phyloP scores from a whole-genome alignment of 2,888 invertebrate species.

The Laothoe populi region DNA sequence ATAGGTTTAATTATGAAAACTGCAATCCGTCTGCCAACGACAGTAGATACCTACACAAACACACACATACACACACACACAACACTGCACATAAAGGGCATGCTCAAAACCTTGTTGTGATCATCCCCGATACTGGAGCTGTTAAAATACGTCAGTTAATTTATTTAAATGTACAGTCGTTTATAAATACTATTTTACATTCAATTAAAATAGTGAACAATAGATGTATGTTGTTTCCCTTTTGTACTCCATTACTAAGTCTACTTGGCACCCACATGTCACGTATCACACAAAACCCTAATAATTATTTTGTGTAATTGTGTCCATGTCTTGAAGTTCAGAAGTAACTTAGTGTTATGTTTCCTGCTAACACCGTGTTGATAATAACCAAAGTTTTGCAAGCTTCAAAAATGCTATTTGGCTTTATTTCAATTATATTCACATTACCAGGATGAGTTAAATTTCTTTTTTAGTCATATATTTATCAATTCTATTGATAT shows the following conservation, averaged over 20 bases:
- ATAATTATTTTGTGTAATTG: slow-evolving; percentile 28
- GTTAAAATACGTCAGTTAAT: slow-evolving; percentile 70
- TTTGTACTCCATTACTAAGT: slow-evolving; percentile 46
- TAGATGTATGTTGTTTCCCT: slow-evolving; percentile 62
- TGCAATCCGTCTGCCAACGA: slow-evolving; percentile 21
- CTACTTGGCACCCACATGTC: slow-evolving; percentile 37
- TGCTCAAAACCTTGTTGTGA: slow-evolving; percentile 72
- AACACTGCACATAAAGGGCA: slow-evolving; percentile 76
- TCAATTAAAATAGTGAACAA: slow-evolving; percentile 77
- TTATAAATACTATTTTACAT: slow-evolving; percentile 74
- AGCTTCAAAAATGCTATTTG: slow-evolving; percentile 58
- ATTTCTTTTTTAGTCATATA: background rate
- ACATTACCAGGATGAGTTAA: slow-evolving; percentile 23
- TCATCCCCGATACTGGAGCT: slow-evolving; percentile 59
- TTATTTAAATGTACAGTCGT: slow-evolving; percentile 71
- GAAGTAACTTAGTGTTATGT: slow-evolving; percentile 44
- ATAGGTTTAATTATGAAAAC: slow-evolving; percentile 12
- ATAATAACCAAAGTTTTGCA: slow-evolving; percentile 67
- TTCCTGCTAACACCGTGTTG: slow-evolving; percentile 62
- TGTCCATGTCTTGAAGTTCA: slow-evolving; percentile 28
- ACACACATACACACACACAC: slow-evolving; percentile 33
- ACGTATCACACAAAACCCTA: slow-evolving; percentile 23
- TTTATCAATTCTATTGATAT: background rate
- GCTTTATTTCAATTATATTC: slow-evolving; percentile 38
- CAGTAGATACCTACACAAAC: slow-evolving; percentile 8